Conservation (phyloP, 2,797 vertebrate genomes). For the Tadarida brasiliensis region DNA sequence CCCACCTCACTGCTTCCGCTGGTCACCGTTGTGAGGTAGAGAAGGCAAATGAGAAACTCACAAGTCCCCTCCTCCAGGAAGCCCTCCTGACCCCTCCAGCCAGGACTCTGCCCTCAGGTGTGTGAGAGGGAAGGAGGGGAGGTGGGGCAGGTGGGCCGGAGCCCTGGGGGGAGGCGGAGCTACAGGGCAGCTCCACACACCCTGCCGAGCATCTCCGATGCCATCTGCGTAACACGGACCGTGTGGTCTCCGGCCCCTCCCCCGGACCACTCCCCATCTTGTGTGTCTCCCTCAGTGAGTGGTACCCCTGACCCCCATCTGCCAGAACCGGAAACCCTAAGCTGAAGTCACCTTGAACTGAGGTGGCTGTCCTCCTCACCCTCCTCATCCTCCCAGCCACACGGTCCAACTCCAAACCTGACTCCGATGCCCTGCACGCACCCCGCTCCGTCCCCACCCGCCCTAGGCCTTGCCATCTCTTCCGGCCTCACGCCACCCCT, state of each 20-base stretch:
- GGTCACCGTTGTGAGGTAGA: not conserved
- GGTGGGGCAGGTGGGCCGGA: fast-evolving
- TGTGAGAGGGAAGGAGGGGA: fast-evolving
- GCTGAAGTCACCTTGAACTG: not conserved
- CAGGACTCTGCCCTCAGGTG: fast-evolving
- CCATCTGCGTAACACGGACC: not conserved
- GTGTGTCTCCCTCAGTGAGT: not conserved
- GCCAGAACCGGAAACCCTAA: not conserved
- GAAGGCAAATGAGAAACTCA: not conserved
- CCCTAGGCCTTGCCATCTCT: not conserved
- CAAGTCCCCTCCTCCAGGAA: slow-evolving; percentile 22
- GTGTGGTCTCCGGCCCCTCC: not conserved
- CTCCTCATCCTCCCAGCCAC: not conserved
- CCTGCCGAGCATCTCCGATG: not conserved
- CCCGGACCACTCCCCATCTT: not conserved
- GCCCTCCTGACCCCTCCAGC: not conserved
- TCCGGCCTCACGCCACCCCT: not conserved
- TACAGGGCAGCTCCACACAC: not conserved
- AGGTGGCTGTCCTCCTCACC: not conserved
- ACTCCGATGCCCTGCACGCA: not conserved
- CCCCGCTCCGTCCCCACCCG: fast-evolving
- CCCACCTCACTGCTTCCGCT: not conserved
- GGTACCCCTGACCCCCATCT: not conserved
- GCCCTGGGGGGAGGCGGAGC: not conserved
- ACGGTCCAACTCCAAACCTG: not conserved